Evolutionary conservation across 2,888 invertebrate species (phyloP), one percentile per base, ranked within the genome.

Genomic region (Drosophila sordidula): DNA sequence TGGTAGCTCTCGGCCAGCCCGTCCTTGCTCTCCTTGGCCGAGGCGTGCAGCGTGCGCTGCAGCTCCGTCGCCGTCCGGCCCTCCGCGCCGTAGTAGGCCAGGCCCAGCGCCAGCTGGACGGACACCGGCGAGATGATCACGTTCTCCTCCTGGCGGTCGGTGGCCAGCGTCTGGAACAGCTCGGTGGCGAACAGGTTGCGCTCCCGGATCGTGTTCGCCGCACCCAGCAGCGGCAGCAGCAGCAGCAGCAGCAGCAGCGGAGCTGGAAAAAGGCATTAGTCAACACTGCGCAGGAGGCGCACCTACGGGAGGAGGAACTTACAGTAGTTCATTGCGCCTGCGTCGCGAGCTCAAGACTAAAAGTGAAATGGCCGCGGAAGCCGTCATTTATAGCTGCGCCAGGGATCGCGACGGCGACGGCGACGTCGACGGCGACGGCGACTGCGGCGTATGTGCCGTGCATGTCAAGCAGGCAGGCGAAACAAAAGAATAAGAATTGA

Each of bases 111-210:
- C 46, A 90, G 72, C 54, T 91, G 90, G 41, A 90, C 78, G 39
- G 90, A 87, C 0, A 90, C 88, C 0, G 90, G 91, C 4, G 91
- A 90, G 16, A 90, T 90, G 49, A 90, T 90, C 8, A 90, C 90
- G 78, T 90, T 90, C 65, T 90, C 85, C 39, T 84, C 39, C 71
- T 87, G 90, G 0, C 87, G 82, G n/a, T 83, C 85, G 14, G 85
- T 89, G 62, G 90, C 90, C 39, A 90, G 70, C 3, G 89, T 90
- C 66, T 90, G 90, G 42, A 90, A 90, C 0, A 90, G 79, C 46
- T 90, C 90, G 11, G 90, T 90, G 57, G 90, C 90, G 61, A 90
- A 90, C 14, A 90, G 75, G 64, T 90, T 89, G 29, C 90, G 90
- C 49, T 90, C 90, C 65, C 80, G 78, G 63, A 90, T 88, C 8